Percentiles rank a stretch among this genome's conserved stretches.
These are phyloP conservation scores for Helicoverpa assulta DNA, from an alignment of 2,888 invertebrate genomes.

Conservation along the genomic window DNA sequence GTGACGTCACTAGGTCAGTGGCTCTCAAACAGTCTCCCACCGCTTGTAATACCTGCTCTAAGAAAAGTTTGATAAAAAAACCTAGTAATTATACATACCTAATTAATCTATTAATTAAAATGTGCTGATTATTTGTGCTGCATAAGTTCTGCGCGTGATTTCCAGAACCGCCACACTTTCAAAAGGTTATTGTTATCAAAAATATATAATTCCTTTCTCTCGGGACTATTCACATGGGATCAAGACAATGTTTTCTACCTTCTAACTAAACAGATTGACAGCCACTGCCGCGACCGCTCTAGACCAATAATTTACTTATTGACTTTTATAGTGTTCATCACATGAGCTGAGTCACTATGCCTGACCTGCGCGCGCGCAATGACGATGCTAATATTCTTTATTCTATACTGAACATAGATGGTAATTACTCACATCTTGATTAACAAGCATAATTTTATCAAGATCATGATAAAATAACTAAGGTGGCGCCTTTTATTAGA, in stretches of 20 bases:
- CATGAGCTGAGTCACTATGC: conserved; percentile 17
- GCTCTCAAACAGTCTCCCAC: no score
- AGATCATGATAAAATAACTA: not conserved
- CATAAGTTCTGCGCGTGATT: no score
- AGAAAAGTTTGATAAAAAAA: no score
- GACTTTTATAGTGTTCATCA: conserved; percentile 20
- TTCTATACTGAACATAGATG: not conserved
- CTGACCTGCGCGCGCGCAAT: conserved; percentile 26
- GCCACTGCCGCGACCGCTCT: not conserved
- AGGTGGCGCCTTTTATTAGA: not conserved
- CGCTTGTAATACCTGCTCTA: no score
- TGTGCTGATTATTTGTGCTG: no score
- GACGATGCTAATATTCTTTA: conserved; percentile 13
- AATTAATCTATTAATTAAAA: no score
- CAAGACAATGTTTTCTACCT: no score
- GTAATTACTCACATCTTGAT: conserved; percentile 11
- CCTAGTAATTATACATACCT: no score
- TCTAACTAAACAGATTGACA: not conserved
- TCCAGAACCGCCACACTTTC: no score
- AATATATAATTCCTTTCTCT: not conserved
- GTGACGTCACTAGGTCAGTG: no score
- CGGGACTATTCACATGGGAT: not conserved
- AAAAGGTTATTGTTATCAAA: no score
- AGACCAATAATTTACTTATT: conserved; percentile 31
- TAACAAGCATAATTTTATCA: not conserved